phyloP scores from a whole-genome alignment of 2,888 invertebrate genomes.

The Cephonodes hylas region DNA sequence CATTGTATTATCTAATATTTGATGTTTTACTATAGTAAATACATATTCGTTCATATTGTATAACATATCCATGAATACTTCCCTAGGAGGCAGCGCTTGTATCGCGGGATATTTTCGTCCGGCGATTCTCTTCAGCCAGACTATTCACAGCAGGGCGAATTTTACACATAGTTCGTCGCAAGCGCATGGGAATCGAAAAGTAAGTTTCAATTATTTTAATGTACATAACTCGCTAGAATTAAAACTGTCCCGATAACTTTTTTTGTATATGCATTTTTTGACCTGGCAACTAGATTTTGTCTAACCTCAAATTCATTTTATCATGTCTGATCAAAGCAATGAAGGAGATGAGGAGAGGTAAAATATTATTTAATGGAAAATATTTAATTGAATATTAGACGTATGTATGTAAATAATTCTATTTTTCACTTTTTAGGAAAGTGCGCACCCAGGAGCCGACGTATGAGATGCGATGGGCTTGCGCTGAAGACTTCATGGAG shows the following conservation, averaged over 20 bases:
- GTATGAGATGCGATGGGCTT: slow-evolving; percentile 90
- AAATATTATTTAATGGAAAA: slow-evolving; percentile 12
- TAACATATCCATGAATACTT: background rate
- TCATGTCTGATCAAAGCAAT: slow-evolving; percentile 65
- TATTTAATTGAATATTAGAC: background rate
- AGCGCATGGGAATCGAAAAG: slow-evolving; percentile 85
- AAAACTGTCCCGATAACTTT: too few species aligned
- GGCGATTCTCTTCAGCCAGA: slow-evolving; percentile 85
- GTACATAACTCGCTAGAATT: too few species aligned
- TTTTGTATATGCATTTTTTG: too few species aligned
- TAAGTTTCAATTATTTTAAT: slow-evolving; percentile 58
- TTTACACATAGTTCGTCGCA: slow-evolving; percentile 87
- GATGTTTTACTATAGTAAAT: background rate
- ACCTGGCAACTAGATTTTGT: too few species aligned
- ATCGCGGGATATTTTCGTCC: slow-evolving; percentile 83
- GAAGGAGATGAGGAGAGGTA: slow-evolving; percentile 66
- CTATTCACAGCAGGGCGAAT: slow-evolving; percentile 91
- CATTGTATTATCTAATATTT: background rate
- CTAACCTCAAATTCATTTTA: background rate
- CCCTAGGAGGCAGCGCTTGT: slow-evolving; percentile 84
- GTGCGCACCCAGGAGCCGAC: slow-evolving; percentile 83
- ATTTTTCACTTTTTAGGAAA: slow-evolving; percentile 66
- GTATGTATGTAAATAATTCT: background rate
- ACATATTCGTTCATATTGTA: background rate
- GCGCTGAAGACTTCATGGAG: slow-evolving; percentile 89